Evolutionary conservation across 2,888 invertebrate species (phyloP).

Genomic region (Zhengitettix transpicula): DNA sequence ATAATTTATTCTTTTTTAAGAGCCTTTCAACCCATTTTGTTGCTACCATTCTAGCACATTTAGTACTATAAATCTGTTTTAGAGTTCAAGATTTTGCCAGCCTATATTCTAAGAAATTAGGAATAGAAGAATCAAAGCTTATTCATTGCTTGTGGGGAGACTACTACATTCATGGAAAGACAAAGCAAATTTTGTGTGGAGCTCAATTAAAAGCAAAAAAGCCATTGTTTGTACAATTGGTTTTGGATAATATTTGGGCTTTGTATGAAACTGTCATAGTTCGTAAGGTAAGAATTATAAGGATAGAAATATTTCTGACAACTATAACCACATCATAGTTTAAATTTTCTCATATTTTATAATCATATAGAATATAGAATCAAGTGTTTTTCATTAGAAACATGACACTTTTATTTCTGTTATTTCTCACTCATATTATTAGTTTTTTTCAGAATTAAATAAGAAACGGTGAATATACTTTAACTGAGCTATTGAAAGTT

Average conservation of each 20-base stretch:
- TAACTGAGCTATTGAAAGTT: too few species aligned
- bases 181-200: constrained; percentile 67
- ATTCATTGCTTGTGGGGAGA: constrained; percentile 86
- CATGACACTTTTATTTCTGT: too few species aligned
- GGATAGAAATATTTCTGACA: too few species aligned
- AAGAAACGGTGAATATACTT: too few species aligned
- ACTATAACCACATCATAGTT: too few species aligned
- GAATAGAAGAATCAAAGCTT: constrained; percentile 53
- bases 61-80: constrained; percentile 21
- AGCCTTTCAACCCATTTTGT: neutral
- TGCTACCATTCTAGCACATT: constrained; percentile 18
- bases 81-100: constrained; percentile 66
- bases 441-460: too few species aligned
- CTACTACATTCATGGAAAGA: constrained; percentile 71
- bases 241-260: constrained; percentile 80
- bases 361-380: too few species aligned
- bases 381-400: too few species aligned
- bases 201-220: constrained; percentile 86
- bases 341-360: too few species aligned
- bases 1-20: too few species aligned
- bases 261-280: constrained; percentile 70
- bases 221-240: constrained; percentile 80
- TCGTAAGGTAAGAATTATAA: constrained; percentile 30
- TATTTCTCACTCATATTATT: too few species aligned
- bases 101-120: constrained; percentile 55